Conservation (phyloP, 2,888 invertebrate species). For the Lasioglossum pauxillum region DNA sequence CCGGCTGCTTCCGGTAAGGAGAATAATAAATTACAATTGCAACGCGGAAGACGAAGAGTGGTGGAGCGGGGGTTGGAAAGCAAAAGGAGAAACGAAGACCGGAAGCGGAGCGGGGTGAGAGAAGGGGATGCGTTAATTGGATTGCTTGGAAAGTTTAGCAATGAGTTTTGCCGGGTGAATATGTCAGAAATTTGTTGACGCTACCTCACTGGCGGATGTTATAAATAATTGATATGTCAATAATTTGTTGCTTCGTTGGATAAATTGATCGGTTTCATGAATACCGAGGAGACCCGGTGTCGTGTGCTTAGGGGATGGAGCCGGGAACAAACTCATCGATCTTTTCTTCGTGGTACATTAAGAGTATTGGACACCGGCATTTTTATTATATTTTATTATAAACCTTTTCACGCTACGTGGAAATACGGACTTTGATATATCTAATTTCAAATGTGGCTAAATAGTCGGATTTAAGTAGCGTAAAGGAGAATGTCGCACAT, state of each 20-base stretch:
- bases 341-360: not conserved
- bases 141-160: conserved; percentile 65
- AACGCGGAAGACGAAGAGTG: conserved; percentile 21
- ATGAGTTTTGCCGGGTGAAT: conserved; percentile 50
- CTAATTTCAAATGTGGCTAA: not conserved
- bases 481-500: not conserved
- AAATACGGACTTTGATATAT: not conserved
- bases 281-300: not conserved
- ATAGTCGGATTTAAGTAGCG: not conserved
- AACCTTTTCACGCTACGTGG: too few species aligned
- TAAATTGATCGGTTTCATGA: not conserved
- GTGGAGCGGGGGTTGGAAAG: not conserved
- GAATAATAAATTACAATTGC: conserved; percentile 71
- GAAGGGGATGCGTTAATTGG: conserved; percentile 62
- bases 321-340: not conserved
- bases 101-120: not conserved
- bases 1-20: conserved; percentile 32
- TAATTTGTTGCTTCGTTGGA: not conserved
- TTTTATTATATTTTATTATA: too few species aligned
- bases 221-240: conserved; percentile 54
- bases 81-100: not conserved
- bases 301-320: not conserved
- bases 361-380: not conserved
- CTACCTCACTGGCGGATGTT: not conserved
- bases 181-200: conserved; percentile 29